A percentile compares a stretch with the other conserved stretches of the same genome.
These are phyloP conservation scores for Willowsia nigromaculata DNA, from an alignment of 2,888 invertebrate species.

Conservation along the genomic window DNA sequence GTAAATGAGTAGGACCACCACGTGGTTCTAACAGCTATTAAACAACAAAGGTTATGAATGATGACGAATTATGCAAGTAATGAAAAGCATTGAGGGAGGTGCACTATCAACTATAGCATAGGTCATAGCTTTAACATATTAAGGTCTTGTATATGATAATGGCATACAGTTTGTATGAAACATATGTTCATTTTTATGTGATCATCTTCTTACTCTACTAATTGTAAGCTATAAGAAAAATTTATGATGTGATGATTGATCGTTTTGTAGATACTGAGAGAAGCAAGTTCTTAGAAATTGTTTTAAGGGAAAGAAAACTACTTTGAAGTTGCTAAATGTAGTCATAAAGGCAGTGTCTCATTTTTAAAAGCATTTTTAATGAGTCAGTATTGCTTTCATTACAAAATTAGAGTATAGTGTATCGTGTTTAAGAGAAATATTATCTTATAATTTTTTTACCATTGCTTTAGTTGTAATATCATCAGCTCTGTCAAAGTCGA, in stretches of 20 bases:
- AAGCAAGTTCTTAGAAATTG: background rate
- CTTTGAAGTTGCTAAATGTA: background rate
- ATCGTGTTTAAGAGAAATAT: background rate
- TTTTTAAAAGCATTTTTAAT: background rate
- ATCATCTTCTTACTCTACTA: background rate
- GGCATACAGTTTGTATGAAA: too few relatives aligned
- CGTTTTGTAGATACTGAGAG: background rate
- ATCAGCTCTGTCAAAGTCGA: too few relatives aligned
- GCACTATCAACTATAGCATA: too few relatives aligned
- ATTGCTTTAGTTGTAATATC: too few relatives aligned
- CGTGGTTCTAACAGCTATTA: too few relatives aligned
- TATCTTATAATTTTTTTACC: background rate
- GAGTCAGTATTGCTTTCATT: constrained; percentile 33
- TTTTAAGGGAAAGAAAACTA: background rate
- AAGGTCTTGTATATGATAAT: too few relatives aligned
- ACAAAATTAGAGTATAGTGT: background rate
- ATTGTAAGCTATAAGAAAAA: background rate
- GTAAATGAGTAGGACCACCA: too few relatives aligned
- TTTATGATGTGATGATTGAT: background rate
- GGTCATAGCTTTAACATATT: too few relatives aligned
- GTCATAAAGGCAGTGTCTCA: background rate
- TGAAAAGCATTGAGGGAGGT: too few relatives aligned
- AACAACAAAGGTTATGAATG: too few relatives aligned
- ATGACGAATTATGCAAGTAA: too few relatives aligned
- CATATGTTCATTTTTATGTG: background rate